Evolutionary conservation across 2,797 vertebrate genomes (phyloP).

Genomic region (Sebastes minor): DNA sequence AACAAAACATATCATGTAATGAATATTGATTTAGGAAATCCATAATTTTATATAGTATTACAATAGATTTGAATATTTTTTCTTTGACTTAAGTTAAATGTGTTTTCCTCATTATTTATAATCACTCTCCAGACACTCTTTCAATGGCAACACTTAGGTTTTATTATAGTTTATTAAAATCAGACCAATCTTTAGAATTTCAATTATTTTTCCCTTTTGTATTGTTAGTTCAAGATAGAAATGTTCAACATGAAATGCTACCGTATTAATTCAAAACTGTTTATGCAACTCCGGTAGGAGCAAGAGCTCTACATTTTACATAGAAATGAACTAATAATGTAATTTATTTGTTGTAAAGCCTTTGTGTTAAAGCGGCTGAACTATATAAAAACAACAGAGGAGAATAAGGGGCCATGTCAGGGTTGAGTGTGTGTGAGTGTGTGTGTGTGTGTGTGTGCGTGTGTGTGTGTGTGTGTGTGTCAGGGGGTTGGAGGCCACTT

Average conservation of each 20-base stretch:
- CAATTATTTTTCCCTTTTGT: background rate
- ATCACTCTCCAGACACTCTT: background rate
- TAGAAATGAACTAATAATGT: background rate
- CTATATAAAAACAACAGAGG: background rate
- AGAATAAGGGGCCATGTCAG: background rate
- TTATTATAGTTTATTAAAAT: background rate
- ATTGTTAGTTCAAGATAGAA: background rate
- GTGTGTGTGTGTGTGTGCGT: background rate
- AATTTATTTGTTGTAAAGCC: background rate
- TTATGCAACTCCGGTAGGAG: background rate
- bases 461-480: background rate
- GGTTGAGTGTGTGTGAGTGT: background rate
- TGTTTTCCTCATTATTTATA: background rate
- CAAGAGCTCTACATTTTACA: background rate
- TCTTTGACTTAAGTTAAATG: background rate
- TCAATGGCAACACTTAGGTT: background rate
- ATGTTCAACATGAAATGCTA: background rate
- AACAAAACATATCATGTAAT: background rate
- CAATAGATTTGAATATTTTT: background rate
- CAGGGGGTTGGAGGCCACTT: background rate
- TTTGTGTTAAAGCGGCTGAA: conserved; percentile 5
- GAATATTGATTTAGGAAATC: background rate
- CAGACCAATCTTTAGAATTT: background rate
- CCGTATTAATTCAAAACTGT: background rate
- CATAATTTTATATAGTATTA: no score